Base-by-base conservation (phyloP, 1,140 invertebrate species). In the Sarcophaga bullata region DNA sequence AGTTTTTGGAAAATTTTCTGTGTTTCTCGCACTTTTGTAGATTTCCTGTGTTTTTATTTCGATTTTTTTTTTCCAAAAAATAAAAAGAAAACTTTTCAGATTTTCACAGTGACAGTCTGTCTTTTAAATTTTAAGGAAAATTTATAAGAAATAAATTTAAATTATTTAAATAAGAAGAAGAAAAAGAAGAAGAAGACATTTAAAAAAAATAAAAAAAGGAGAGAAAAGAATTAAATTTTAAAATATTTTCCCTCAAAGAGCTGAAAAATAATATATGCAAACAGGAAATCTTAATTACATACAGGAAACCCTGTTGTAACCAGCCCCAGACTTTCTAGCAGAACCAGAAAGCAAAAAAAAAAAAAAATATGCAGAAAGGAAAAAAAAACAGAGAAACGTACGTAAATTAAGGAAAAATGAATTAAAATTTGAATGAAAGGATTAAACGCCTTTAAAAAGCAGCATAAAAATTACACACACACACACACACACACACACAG, bases 401-500 rank as follows among this genome's bases (percentile, higher is more conserved):
- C 62, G 37, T 25, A 72, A 17, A 19, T 25, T 25, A 17, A 19
- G 0, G 19, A 17, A 19, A 6, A 6, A 17, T 8, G 46, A 49
- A 15, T 48, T n/a, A 76, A 76, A 17, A 49, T 76, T 49, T n/a
- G 54, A 58, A 58, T 58, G 11, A n/a, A n/a, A n/a, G n/a, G n/a
- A 58, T 58, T 58, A 58, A 58, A 58, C 15, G 54, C 54, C 15
- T 58, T 58, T 58, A 58, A 13, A n/a, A 37, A 37, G 25, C 25
- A 37, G 15, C 46, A 76, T 48, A 76, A n/a, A 13, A 13, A 5
- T 46, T 15, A 17, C 17, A 37, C 9, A 6, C 10, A 72, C 68
- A 19, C 19, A 72, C 68, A 72, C n/a, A 6, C 75, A 78, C 47
- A 48, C 37, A 19, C 68, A 17, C 8, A 50, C 50, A n/a, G 25